phyloP scores from a whole-genome alignment of 30 jellyfish, hydroid and myxozoan genomes.

The Cassiopea andromeda region DNA sequence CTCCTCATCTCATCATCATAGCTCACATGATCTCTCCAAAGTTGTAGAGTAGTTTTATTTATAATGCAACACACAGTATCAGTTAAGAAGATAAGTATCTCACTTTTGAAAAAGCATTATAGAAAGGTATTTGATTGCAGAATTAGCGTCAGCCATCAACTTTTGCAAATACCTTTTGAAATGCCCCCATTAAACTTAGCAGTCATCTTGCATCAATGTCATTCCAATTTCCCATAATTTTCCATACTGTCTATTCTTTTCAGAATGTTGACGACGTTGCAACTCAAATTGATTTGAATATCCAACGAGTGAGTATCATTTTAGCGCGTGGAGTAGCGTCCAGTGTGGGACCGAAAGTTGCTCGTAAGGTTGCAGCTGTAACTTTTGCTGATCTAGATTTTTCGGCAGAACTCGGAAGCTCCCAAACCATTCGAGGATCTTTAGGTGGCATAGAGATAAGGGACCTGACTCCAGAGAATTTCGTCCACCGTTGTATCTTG shows the following conservation, averaged over 20 bases:
- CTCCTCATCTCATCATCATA: too few species aligned
- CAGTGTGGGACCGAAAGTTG: slow-evolving; percentile 36
- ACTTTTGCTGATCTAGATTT: slow-evolving; percentile 82
- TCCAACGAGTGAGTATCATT: slow-evolving; percentile 61
- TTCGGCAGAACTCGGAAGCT: slow-evolving; percentile 65
- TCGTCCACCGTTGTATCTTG: slow-evolving; percentile 72
- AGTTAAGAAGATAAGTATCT: too few species aligned
- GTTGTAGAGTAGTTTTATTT: too few species aligned
- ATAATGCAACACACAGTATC: too few species aligned
- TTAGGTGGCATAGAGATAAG: slow-evolving; percentile 78
- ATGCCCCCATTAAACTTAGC: too few species aligned
- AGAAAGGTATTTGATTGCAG: too few species aligned
- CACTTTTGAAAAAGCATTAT: too few species aligned
- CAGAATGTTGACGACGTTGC: slow-evolving; percentile 17
- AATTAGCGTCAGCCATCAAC: too few species aligned
- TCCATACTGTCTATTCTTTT: background rate
- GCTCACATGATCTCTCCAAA: too few species aligned
- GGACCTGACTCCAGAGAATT: slow-evolving; percentile 74
- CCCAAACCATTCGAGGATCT: slow-evolving; percentile 70
- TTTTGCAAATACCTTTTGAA: too few species aligned
- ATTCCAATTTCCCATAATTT: background rate
- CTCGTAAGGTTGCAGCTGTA: slow-evolving; percentile 87
- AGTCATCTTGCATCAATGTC: too few species aligned
- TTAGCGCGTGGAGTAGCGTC: slow-evolving; percentile 69
- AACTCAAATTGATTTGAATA: slow-evolving; percentile 60